A percentile compares a stretch with the other conserved stretches of the same genome.
These are phyloP conservation scores for Sebastes melanostomus DNA, from an alignment of 2,797 vertebrate genomes.

Conservation along the genomic window DNA sequence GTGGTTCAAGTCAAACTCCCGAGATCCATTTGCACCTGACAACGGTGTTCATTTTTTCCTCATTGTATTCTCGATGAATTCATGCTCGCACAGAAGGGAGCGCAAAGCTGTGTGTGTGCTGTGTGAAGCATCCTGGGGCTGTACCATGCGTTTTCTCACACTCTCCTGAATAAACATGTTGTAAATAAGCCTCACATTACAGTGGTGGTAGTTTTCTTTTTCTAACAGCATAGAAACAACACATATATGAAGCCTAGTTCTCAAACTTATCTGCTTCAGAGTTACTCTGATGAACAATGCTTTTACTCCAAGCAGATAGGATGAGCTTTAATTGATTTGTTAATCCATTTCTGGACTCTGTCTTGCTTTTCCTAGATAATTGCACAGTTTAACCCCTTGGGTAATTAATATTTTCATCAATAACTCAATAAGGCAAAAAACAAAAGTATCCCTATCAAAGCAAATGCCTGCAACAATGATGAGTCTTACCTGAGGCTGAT, in stretches of 20 bases:
- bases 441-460: slow-evolving; percentile 5
- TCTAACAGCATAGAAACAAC: not conserved
- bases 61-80: slow-evolving; percentile 29
- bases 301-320: not conserved
- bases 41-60: slow-evolving; percentile 39
- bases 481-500: slow-evolving; percentile 72
- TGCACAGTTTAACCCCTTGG: not conserved
- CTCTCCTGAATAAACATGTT: slow-evolving; percentile 11
- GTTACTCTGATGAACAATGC: slow-evolving; percentile 34
- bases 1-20: slow-evolving; percentile 43
- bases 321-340: slow-evolving; percentile 27
- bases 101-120: slow-evolving; percentile 10
- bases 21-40: slow-evolving; percentile 34
- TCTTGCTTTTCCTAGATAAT: not conserved
- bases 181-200: not conserved
- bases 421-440: not conserved
- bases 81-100: slow-evolving; percentile 22
- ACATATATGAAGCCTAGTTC: slow-evolving; percentile 8
- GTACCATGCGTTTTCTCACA: slow-evolving; percentile 31
- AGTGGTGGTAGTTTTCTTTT: not conserved
- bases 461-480: not conserved
- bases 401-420: not conserved
- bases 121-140: slow-evolving; percentile 41
- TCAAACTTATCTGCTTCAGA: slow-evolving; percentile 36
- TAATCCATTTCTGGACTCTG: slow-evolving; percentile 10